Evolutionary conservation across 2,888 invertebrate species (phyloP), one percentile per base, ranked within the genome.

Genomic region (Atrina japonica): DNA sequence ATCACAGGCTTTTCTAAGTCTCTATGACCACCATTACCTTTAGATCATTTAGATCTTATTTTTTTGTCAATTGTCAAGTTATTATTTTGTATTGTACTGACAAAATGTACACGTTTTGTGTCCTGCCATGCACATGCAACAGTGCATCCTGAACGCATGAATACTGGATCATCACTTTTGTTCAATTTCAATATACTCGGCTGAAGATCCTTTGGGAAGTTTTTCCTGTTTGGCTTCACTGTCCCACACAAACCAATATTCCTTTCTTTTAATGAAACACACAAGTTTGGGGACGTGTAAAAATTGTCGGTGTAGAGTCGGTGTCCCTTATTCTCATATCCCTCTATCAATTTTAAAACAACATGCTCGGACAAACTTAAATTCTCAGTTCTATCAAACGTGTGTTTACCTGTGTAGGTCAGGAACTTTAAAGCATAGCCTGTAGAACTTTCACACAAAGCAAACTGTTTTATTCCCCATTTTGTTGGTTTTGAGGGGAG

Each of bases 251-350:
- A 70, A 6, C 71, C 69, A 43, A 66, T 68, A 6, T 47, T 45
- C 14, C 43, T 29, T 50, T 40, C 14, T 25, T 73, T 45, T 21
- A 73, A 56, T 61, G 70, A 47, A 7, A 27, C 45, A 21, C 23
- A 74, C 35, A 16, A 72, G 25, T 18, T 35, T 35, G 67, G 65
- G 2, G 65, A 68, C 18, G 71, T 56, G 49, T 75, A 75, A 61
- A 35, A 72, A 40, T 68, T 75, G 45, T 74, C 75, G 16, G 66
- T 72, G 27, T 50, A 75, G 0, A 75, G 29, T 35, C 21, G 14
- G 45, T 75, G 65, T 30, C 75, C 75, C n/a, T 60, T 40, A 43
- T 71, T 64, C 21, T 72, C 59, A 72, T 45, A 75, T 14, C 75
- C 75, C 40, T 50, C 35, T 40, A 73, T 18, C 7, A 73, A 27